Base-by-base conservation (phyloP, 2,113 vertebrate species). In the Tachysurus vachellii region DNA sequence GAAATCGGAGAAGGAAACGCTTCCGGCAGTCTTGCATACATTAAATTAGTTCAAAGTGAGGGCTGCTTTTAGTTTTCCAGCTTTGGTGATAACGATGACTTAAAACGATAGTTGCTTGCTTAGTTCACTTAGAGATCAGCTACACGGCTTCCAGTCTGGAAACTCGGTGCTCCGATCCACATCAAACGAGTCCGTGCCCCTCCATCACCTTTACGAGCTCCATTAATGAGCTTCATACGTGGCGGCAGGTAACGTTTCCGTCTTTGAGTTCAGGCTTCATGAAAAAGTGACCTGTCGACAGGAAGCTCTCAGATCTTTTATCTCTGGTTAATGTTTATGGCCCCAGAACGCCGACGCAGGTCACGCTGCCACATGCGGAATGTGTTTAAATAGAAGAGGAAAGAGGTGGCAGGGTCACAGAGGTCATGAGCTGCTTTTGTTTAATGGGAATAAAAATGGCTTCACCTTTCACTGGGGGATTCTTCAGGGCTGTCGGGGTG, bases 241-340 rank as follows among this genome's bases (percentile, higher is more conserved):
- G 92, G 7, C 84, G 86, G 88, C 90, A 94, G 94, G 93, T 93
- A 88, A 64, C 75, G 90, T 92, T 94, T 91, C 93, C 70, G 86
- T 85, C 91, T 91, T 91, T 90, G 89, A 83, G 91, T 71, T 93
- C 92, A 47, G 91, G 90, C 91, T 93, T 92, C 91, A 92, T 95
- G 93, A 95, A 91, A 92, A 88, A 70, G 56, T 82, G 50, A 77
- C 82, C 79, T 84, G 87, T 76, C 90, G 87, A 89, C 91, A 92
- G 91, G 92, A 94, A 92, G 59, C 59, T 26, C 36, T 82, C 57
- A 47, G 80, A 83, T 88, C 85, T 87, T 88, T 93, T 73, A 91
- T 88, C 92, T 93, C 91, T 81, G 81, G 86, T 89, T 90, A 88
- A 91, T 88, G 88, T 91, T 92, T 88, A 84, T 75, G 76, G 86